A percentile compares a stretch with the other conserved stretches of the same genome.
phyloP scores from a whole-genome alignment of 2,113 vertebrate genomes.

The Raja brachyura region DNA sequence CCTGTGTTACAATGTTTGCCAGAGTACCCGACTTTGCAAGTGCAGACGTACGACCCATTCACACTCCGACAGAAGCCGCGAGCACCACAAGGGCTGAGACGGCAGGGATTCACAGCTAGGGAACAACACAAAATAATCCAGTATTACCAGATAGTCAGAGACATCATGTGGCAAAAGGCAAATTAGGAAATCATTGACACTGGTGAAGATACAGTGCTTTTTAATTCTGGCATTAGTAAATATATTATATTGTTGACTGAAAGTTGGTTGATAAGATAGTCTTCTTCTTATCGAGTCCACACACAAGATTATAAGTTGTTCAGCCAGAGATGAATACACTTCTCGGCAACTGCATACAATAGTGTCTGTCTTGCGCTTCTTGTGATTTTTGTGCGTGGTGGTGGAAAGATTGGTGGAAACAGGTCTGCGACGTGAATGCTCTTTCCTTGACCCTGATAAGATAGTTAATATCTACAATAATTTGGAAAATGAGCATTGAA shows the following conservation, averaged over 20 bases:
- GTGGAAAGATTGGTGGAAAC: no score
- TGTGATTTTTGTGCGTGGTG: no score
- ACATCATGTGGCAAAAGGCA: not conserved
- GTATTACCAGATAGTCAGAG: not conserved
- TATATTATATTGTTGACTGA: not conserved
- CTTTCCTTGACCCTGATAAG: no score
- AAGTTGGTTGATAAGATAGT: no score
- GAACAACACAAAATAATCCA: constrained; percentile 35
- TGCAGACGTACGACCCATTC: constrained; percentile 83
- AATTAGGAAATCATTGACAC: not conserved
- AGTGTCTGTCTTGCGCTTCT: no score
- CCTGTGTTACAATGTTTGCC: constrained; percentile 84
- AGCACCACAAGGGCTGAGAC: constrained; percentile 84
- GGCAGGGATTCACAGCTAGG: constrained; percentile 83
- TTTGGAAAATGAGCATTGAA: not conserved
- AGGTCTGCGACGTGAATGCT: no score
- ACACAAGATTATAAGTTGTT: no score
- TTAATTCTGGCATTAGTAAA: not conserved
- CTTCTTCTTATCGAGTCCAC: no score
- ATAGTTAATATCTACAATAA: not conserved
- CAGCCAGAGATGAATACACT: no score
- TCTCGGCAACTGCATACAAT: no score
- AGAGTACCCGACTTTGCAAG: constrained; percentile 86
- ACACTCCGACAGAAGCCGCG: constrained; percentile 77
- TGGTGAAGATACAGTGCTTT: not conserved